phyloP scores from a whole-genome alignment of 2,888 invertebrate species.

The Baccha elongata region DNA sequence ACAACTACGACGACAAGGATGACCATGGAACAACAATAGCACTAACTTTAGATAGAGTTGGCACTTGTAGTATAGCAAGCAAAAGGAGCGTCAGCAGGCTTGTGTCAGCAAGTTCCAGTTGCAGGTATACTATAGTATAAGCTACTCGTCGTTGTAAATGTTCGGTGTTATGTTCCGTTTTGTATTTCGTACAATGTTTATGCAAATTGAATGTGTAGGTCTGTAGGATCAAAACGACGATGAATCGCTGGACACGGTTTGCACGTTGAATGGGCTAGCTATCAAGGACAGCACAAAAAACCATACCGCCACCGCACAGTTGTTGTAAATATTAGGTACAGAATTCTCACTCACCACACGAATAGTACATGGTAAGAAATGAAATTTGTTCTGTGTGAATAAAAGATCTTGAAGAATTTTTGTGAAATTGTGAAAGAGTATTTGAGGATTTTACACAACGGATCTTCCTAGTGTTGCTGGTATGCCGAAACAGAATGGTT shows the following conservation, averaged over 20 bases:
- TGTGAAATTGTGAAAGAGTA: too few species aligned
- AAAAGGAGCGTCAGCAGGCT: slow-evolving; percentile 16
- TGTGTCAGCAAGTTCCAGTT: slow-evolving; percentile 46
- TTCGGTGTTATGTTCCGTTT: slow-evolving; percentile 67
- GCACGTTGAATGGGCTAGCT: slow-evolving; percentile 59
- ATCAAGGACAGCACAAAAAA: slow-evolving; percentile 58
- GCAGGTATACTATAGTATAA: slow-evolving; percentile 27
- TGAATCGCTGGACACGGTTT: slow-evolving; percentile 34
- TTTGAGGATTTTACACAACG: too few species aligned
- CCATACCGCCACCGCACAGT: slow-evolving; percentile 15
- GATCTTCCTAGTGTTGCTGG: too few species aligned
- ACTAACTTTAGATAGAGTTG: slow-evolving; percentile 7
- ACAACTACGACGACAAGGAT: not conserved
- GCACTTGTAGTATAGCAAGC: slow-evolving; percentile 24
- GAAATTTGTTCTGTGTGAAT: not conserved
- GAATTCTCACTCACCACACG: slow-evolving; percentile 9
- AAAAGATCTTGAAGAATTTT: not conserved
- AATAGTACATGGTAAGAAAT: slow-evolving; percentile 48
- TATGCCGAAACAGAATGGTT: too few species aligned
- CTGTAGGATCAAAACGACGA: slow-evolving; percentile 45
- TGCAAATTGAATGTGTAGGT: slow-evolving; percentile 73
- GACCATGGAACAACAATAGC: slow-evolving; percentile 54
- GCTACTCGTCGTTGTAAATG: slow-evolving; percentile 12
- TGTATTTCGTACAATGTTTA: slow-evolving; percentile 70
- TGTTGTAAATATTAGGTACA: slow-evolving; percentile 53